Evolutionary conservation across 1,140 invertebrate species (phyloP), one percentile per base, ranked within the genome.

Genomic region (Musca vetustissima): DNA sequence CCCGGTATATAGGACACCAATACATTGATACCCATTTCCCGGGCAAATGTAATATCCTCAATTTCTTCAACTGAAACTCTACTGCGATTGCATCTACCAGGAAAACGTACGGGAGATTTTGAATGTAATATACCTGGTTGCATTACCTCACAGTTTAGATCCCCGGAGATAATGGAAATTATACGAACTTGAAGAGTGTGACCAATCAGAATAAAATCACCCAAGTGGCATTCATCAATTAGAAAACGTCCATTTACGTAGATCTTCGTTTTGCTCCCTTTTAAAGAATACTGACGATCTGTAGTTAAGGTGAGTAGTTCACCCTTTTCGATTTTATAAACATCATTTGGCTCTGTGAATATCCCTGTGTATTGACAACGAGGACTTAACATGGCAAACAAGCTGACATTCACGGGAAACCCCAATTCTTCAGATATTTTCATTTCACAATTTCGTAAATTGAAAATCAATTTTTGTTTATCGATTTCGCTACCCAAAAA

Each of bases 21-120:
- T 43, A 79, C 73, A 55, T 80, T 77, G 1, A 81, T 52, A 8
- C 79, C 79, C 24, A 75, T 75, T 49, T 79, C 77, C 1, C 72
- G 73, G 19, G 73, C 73, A 52, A 81, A 81, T 4, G 79, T 79
- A 6, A 80, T 65, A 24, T 81, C 79, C 69, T 81, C 79, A 7
- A 81, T 52, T 49, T 81, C 79, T 55, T 81, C 79, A 25, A 74
- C 70, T 6, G 79, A 81, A 0, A 79, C 19, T 4, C 61, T 68
- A 64, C 66, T 75, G 0, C 69, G 71, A 2, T 59, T 28, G 53
- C 78, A 80, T 6, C 73, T 72, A 1, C 61, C 24, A 0, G 79
- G 79, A 2, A 81, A 77, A 0, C 76, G 64, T 7, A 80, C 79
- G 0, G 78, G 79, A 74, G 79, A 73, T 19, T 61, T 70, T 21